Evolutionary conservation across 2,113 vertebrate genomes (phyloP).

Genomic region (Pedetes capensis): DNA sequence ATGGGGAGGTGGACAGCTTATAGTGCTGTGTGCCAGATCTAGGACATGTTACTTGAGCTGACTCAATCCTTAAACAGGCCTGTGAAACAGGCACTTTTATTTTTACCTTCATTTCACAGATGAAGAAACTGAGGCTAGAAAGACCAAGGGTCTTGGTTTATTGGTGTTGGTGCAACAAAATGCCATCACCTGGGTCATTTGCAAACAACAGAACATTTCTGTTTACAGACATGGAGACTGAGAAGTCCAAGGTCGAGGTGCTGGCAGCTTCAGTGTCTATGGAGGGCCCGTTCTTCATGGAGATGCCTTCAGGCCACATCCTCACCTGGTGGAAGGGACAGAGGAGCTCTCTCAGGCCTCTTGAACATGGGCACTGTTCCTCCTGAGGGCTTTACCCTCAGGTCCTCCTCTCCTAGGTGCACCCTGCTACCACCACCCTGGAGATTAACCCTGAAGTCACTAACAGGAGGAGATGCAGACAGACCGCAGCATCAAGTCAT

Average conservation of each 20-base stretch:
- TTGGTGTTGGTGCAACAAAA: neutral
- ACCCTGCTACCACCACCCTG: neutral
- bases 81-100: neutral
- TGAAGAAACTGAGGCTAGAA: neutral
- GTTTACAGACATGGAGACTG: neutral
- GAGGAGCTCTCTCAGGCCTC: neutral
- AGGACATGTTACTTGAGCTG: neutral
- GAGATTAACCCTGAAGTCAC: neutral
- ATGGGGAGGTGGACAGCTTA: neutral
- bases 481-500: no score
- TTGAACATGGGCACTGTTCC: neutral
- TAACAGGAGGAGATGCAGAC: neutral
- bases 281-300: neutral
- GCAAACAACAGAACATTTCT: neutral
- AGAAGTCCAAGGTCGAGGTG: neutral
- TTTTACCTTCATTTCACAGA: neutral
- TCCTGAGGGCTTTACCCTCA: neutral
- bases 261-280: neutral
- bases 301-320: neutral
- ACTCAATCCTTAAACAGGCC: neutral
- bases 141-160: neutral
- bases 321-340: neutral
- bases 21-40: neutral
- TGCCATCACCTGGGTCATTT: neutral
- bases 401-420: neutral